Conservation (phyloP, 35 echinoderm and acorn worm species). For the Apostichopus japonicus region DNA sequence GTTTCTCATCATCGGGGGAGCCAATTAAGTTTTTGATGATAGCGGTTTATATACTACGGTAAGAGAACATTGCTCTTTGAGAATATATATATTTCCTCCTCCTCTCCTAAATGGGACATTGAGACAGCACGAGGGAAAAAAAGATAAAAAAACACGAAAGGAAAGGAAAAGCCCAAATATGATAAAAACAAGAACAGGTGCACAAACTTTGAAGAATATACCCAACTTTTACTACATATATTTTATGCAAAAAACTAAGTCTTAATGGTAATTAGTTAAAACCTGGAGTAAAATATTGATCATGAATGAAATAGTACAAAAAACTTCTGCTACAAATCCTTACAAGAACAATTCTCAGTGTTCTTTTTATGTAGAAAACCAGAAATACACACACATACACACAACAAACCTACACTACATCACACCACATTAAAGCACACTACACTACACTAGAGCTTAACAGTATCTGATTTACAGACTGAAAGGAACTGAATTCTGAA, state of each 20-base stretch:
- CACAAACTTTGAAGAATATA: background rate
- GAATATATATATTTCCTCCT: background rate
- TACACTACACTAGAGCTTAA: no score
- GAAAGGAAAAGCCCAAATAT: background rate
- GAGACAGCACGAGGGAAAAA: background rate
- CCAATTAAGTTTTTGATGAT: conserved; percentile 1
- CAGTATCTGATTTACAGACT: no score
- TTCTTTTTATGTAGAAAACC: no score
- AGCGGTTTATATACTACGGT: background rate
- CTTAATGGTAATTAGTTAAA: no score
- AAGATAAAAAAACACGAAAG: background rate
- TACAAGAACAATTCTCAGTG: no score
- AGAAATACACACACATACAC: no score
- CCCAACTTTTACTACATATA: background rate
- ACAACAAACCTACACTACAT: no score
- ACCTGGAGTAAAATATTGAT: no score
- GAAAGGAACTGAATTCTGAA: no score
- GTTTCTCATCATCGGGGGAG: background rate
- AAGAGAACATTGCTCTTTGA: background rate
- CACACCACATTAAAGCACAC: no score
- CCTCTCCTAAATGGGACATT: background rate
- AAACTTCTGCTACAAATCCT: no score
- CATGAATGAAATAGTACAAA: no score
- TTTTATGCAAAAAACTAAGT: background rate
- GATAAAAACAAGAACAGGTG: background rate